Base-by-base conservation (phyloP, 2,113 vertebrate species). In the Oreochromis spilurus region DNA sequence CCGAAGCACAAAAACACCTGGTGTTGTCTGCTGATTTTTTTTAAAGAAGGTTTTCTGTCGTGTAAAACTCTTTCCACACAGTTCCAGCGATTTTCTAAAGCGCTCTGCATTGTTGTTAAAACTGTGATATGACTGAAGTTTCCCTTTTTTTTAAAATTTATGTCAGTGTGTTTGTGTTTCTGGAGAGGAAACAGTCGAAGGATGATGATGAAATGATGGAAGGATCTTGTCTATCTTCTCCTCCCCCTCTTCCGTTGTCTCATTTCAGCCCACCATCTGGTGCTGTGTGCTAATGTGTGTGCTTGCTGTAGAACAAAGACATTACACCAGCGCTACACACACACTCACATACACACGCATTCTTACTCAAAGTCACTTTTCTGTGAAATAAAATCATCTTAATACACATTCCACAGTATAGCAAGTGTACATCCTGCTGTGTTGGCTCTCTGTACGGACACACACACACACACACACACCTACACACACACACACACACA, bases 231-330 rank as follows among this genome's bases (percentile, higher is more conserved):
- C 89, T 85, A 62, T 91, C 84, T 87, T 89, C 90, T 92, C 93
- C 89, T 89, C 92, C 92, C 92, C 89, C 91, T 94, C 91, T 92
- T 93, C 88, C 88, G 89, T 90, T 87, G 88, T 93, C 90, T 95
- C 90, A 81, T 92, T 92, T 94, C 88, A 94, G 91, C 89, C 91
- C 77, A 87, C 96, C 95, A 96, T 96, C 96, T 96, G 95, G 91
- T 96, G 93, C 92, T 95, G 90, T 92, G 88, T 92, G 90, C 91
- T 93, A 93, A 95, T 93, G 91, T 91, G 88, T 94, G 90, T 81
- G 70, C 88, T 90, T 67, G 53, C 89, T 88, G 92, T 90, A 87
- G 89, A 93, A 96, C 94, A 95, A 94, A 95, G 92, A 91, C 91
- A 87, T 92, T 89, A 93, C 89, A 89, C 80, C 80, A 92, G 78